Evolutionary conservation across 2,888 invertebrate species (phyloP).

Genomic region (Torymus tubicola): DNA sequence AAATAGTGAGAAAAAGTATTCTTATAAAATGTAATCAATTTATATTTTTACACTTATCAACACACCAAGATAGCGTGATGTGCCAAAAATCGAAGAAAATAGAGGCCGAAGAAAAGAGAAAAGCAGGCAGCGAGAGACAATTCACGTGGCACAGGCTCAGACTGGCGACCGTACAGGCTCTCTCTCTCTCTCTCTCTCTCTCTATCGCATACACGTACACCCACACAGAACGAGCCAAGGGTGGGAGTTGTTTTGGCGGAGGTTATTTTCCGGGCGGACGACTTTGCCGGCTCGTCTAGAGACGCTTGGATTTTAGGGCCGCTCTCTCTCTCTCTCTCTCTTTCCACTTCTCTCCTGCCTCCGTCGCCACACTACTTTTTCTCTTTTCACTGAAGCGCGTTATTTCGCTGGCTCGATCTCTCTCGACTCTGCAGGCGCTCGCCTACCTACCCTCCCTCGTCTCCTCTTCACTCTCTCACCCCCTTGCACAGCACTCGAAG

Average conservation of each 20-base stretch:
- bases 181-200: too few relatives aligned
- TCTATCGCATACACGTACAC: background rate
- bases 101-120: conserved; percentile 8
- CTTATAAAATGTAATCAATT: too few relatives aligned
- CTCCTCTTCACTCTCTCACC: background rate
- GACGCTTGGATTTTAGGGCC: conserved; percentile 56
- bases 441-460: background rate
- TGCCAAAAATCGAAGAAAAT: conserved; percentile 14
- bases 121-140: background rate
- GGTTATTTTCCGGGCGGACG: conserved; percentile 74
- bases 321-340: conserved; percentile 54
- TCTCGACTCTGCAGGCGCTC: too few relatives aligned
- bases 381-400: conserved; percentile 48
- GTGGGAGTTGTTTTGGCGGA: conserved; percentile 69
- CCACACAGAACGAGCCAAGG: conserved; percentile 56
- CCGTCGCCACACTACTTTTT: conserved; percentile 45
- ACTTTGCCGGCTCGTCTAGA: conserved; percentile 62
- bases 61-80: too few relatives aligned
- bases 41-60: too few relatives aligned
- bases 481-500: conserved; percentile 31
- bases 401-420: conserved; percentile 49
- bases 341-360: conserved; percentile 47
- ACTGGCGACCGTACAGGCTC: background rate
- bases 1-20: too few relatives aligned
- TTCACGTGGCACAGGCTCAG: background rate